Base-by-base conservation (phyloP, 2,797 vertebrate genomes). In the Choloepus didactylus region DNA sequence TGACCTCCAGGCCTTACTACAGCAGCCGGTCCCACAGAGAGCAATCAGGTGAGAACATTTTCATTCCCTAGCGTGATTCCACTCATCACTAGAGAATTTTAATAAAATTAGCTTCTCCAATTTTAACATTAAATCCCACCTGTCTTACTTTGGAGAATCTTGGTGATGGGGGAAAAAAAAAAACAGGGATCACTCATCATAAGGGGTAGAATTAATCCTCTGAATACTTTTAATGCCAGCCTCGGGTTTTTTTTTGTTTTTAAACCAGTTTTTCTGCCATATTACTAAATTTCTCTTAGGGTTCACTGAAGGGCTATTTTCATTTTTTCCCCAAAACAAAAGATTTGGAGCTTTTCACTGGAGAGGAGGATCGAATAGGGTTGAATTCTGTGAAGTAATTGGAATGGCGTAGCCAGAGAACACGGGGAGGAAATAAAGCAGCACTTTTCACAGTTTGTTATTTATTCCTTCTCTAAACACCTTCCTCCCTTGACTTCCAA, bases 81-180 rank as follows among this genome's bases (percentile, higher is more conserved):
- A 10, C 19, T 62, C 49, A 69, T n/a, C 79, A 27, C 54, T 51
- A 66, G 67, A 80, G 62, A 81, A 81, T 87, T 67, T 66, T 25
- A 70, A 49, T 69, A 60, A 60, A 69, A 59, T 70, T 44, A 83
- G 46, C 49, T 67, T 83, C 67, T 70, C 84, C 29, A 64, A 10
- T 54, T 91, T 82, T 46, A 2, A 64, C 77, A 88, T 77, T 46
- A 83, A 70, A 46, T 79, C 70, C 25, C 49, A 31, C 38, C 9
- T 64, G 35, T 44, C 21, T 11, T 76, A 56, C 64, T 89, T 95
- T 64, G 85, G 79, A 92, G 72, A 46, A 35, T 49, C 59, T 80
- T 41, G 15, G 23, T 38, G 15, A 38, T 46, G 38, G 38, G 64
- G 23, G 6, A 2, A 35, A 35, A 35, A 62, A 46, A 84, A 67